Evolutionary conservation across 2,113 vertebrate genomes (phyloP).

Genomic region (Epinephelus fuscoguttatus): DNA sequence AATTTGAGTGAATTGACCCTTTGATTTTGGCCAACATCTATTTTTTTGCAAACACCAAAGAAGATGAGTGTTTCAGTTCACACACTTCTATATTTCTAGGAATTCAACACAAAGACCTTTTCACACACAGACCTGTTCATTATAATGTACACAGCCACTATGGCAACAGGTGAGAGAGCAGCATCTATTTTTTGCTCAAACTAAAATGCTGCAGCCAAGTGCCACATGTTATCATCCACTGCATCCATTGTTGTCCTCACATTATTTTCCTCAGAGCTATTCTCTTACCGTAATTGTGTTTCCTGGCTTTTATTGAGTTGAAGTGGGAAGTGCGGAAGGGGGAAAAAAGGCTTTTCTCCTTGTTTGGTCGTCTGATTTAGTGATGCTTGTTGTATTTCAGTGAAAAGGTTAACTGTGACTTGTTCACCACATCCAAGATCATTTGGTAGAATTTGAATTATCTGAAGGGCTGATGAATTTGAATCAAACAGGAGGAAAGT

Average conservation of each 20-base stretch:
- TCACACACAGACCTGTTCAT: background rate
- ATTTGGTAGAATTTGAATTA: background rate
- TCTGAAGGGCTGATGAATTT: background rate
- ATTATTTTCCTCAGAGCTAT: slow-evolving; percentile 17
- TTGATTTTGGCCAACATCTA: too few species aligned
- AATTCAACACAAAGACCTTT: background rate
- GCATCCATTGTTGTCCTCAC: slow-evolving; percentile 1
- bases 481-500: slow-evolving; percentile 8
- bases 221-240: background rate
- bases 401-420: slow-evolving; percentile 10
- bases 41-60: too few species aligned
- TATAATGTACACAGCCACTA: background rate
- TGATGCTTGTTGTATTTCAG: background rate
- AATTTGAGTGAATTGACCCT: too few species aligned
- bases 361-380: slow-evolving; percentile 19
- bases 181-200: slow-evolving; percentile 29
- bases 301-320: slow-evolving; percentile 43
- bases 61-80: too few species aligned
- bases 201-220: background rate
- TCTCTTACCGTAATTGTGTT: slow-evolving; percentile 16
- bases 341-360: slow-evolving; percentile 5
- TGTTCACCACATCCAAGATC: background rate
- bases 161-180: slow-evolving; percentile 30
- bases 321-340: slow-evolving; percentile 3
- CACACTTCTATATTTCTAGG: background rate